A percentile compares a stretch with the other conserved stretches of the same genome.
phyloP scores from a whole-genome alignment of 2,113 vertebrate species.

The Rhynchopsitta pachyrhyncha region DNA sequence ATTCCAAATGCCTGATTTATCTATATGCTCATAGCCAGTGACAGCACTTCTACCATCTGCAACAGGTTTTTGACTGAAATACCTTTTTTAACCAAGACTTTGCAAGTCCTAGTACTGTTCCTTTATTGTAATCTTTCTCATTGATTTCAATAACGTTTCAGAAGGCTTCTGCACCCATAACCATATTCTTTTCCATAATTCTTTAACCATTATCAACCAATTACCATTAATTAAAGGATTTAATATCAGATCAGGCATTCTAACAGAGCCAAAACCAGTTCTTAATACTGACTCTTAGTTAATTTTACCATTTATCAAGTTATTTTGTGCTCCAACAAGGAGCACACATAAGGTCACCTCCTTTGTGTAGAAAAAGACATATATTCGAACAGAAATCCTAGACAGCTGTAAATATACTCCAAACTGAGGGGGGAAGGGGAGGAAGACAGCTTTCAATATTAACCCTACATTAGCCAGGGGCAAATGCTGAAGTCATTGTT shows the following conservation, averaged over 20 bases:
- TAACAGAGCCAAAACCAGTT: neutral
- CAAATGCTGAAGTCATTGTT: neutral
- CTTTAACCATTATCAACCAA: neutral
- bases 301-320: neutral
- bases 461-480: neutral
- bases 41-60: neutral
- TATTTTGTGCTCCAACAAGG: neutral
- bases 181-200: neutral
- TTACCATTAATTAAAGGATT: neutral
- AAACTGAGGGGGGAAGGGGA: rapidly evolving
- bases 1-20: neutral
- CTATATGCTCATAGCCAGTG: neutral
- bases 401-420: neutral
- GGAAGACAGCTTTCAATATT: neutral
- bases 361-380: neutral
- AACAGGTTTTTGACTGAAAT: neutral
- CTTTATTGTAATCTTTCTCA: neutral
- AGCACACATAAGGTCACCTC: neutral
- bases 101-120: neutral
- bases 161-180: neutral
- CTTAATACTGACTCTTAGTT: neutral
- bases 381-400: neutral
- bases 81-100: neutral
- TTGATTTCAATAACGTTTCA: neutral
- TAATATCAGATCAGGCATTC: neutral